Conservation (phyloP, 1,140 invertebrate species). For the Parapsyche elsis region DNA sequence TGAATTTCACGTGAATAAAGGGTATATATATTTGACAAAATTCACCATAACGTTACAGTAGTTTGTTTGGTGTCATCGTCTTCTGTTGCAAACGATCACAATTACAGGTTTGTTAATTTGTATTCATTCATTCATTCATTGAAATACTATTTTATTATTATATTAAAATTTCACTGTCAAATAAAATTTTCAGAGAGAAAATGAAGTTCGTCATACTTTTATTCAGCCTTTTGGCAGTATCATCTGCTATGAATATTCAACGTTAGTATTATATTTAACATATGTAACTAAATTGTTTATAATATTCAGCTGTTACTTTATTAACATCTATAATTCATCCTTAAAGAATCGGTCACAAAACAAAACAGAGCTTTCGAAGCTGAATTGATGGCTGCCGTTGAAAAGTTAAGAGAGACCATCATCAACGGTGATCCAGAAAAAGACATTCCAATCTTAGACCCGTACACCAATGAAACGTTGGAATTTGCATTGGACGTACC, state of each 20-base stretch:
- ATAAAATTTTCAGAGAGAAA: background rate
- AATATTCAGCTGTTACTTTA: background rate
- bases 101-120: no score
- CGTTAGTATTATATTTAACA: background rate
- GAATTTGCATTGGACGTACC: background rate
- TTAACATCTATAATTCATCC: background rate
- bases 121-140: no score
- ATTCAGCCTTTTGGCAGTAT: background rate
- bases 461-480: background rate
- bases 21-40: background rate
- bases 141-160: no score
- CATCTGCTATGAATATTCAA: background rate
- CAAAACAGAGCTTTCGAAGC: constrained; percentile 21
- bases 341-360: background rate
- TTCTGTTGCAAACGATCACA: no score
- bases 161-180: no score
- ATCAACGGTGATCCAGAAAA: constrained; percentile 26
- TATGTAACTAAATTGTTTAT: no score
- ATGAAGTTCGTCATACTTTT: background rate
- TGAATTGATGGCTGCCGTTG: constrained; percentile 22
- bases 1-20: background rate
- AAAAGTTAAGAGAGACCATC: constrained; percentile 41
- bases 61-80: no score
- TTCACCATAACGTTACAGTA: no score
- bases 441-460: constrained; percentile 47